A percentile compares a stretch with the other conserved stretches of the same genome.
Conservation (phyloP, 2,113 vertebrate species). For the Uria aalge region DNA sequence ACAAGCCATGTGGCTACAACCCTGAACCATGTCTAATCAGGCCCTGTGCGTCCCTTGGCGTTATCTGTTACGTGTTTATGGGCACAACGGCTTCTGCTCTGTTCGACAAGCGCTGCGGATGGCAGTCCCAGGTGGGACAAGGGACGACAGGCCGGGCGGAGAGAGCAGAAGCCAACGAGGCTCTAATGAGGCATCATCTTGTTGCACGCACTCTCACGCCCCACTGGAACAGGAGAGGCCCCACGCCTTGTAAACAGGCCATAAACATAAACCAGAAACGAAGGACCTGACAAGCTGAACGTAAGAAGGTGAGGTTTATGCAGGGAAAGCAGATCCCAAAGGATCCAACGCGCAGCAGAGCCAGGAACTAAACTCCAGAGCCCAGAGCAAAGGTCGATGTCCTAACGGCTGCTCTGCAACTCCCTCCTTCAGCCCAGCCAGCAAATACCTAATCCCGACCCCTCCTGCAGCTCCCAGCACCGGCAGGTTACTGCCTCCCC, state of each 20-base stretch:
- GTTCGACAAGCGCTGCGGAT: neutral
- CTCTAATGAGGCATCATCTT: neutral
- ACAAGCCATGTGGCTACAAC: neutral
- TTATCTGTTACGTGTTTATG: rapidly evolving
- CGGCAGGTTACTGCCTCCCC: neutral
- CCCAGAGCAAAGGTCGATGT: neutral
- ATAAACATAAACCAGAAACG: neutral
- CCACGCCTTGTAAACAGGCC: neutral
- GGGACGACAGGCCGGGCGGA: neutral
- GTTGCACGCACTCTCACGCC: rapidly evolving
- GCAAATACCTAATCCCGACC: neutral
- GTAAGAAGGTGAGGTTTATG: neutral
- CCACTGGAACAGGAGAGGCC: neutral
- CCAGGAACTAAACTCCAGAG: neutral
- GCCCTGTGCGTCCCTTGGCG: rapidly evolving
- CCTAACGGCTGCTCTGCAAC: neutral
- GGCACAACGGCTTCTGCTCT: neutral
- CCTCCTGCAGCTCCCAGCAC: neutral
- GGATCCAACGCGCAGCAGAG: neutral
- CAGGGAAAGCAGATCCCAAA: neutral
- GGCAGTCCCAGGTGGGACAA: neutral
- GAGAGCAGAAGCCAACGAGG: neutral
- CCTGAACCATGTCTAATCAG: rapidly evolving
- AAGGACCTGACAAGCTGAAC: neutral
- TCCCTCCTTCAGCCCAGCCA: neutral